Base-by-base conservation (phyloP, 37 sponge, comb jelly and placozoan genomes). In the Ephydatia muelleri region DNA sequence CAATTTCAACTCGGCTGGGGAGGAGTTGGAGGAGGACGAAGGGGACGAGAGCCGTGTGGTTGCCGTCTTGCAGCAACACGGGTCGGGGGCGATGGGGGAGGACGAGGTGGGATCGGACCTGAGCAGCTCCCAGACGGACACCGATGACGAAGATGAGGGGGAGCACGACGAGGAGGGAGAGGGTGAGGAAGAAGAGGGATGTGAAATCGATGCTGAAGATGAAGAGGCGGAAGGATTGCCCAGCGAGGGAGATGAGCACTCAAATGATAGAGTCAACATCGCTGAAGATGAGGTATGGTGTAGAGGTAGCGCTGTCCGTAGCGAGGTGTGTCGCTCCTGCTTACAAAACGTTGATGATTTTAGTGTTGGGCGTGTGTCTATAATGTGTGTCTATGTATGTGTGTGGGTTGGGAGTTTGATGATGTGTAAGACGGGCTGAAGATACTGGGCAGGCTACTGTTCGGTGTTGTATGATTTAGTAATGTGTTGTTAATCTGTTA, bases 1-100 rank as follows among this genome's bases (percentile, higher is more conserved):
- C 77, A 87, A 86, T 65, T 91, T 49, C 70, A 95, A 95, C 81
- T 95, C 95, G 8, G 95, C 95, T 0, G 95, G 95, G 11, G 95
- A 98, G 80, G 99, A 96, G 85, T 83, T 86, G 40, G 90, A 87
- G 19, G 95, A 94, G 2, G 98, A 94, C 3, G 93, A 89, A 21
- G 87, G 67, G 75, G 92, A 81, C 16, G 84, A 82, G 37, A 82
- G 80, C 31, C 83, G 37, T n/a, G 67, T 38, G 35, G 84, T 3
- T 16, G 65, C 49, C 22, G 47, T 3, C 6, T 27, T 8, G 30
- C 80, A 8, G 32, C 11, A n/a, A 29, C 9, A 5, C 39, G 36
- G 23, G 78, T 47, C 34, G 28, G 27, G 8, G 75, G 27, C 11
- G 83, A 83, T 69, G 65, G 38, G 29, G 13, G 32, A 48, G 29